Evolutionary conservation across 1,140 invertebrate species (phyloP).

Genomic region (Rhizoglyphus robini): DNA sequence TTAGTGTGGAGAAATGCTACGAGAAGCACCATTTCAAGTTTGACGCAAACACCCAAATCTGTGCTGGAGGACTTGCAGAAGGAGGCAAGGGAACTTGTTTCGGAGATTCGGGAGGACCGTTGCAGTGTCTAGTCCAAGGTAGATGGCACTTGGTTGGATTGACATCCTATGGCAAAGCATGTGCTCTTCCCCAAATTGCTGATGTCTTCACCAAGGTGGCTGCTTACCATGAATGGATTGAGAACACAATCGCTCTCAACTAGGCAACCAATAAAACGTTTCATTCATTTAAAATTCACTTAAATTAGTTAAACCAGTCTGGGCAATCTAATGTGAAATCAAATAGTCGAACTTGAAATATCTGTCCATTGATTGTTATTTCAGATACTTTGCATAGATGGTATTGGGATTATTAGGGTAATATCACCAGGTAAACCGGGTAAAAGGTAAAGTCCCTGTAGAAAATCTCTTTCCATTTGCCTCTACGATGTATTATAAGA

Average conservation of each 20-base stretch:
- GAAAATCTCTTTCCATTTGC: too few species aligned
- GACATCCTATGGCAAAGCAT: constrained; percentile 47
- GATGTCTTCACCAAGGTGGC: constrained; percentile 38
- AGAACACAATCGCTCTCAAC: not conserved
- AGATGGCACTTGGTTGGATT: constrained; percentile 40
- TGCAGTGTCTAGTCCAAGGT: constrained; percentile 35
- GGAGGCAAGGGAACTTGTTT: constrained; percentile 37
- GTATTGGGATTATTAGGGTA: too few species aligned
- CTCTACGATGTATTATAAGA: too few species aligned
- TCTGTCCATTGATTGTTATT: too few species aligned
- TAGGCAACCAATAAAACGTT: too few species aligned
- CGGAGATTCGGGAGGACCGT: constrained; percentile 59
- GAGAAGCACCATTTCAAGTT: not conserved
- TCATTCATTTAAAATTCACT: too few species aligned
- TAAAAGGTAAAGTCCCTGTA: too few species aligned
- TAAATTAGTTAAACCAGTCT: too few species aligned
- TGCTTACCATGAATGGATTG: constrained; percentile 4
- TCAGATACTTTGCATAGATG: too few species aligned
- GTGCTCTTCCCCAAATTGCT: constrained; percentile 42
- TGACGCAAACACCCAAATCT: constrained; percentile 44
- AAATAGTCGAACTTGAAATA: too few species aligned
- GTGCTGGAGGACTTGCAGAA: constrained; percentile 57
- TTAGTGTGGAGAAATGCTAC: not conserved
- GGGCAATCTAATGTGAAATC: too few species aligned
- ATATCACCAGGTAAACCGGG: too few species aligned